Conservation (phyloP, 2,888 invertebrate species). For the Ptychoptera contaminata region DNA sequence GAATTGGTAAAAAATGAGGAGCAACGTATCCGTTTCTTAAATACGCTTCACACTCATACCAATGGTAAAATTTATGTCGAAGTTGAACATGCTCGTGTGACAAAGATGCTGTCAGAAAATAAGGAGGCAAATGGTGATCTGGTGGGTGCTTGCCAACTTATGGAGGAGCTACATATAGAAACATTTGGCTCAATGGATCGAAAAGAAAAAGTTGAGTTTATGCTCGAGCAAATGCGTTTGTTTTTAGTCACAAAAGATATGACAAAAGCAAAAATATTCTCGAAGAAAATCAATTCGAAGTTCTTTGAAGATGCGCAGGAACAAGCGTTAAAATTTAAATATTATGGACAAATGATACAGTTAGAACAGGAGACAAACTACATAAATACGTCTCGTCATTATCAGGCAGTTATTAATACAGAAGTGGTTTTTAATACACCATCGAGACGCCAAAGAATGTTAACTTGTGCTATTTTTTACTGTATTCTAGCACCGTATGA, state of each 20-base stretch:
- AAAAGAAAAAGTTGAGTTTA: slow-evolving; percentile 81
- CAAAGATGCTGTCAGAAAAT: slow-evolving; percentile 64
- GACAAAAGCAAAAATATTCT: slow-evolving; percentile 85
- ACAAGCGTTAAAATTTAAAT: slow-evolving; percentile 33
- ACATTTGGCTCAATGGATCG: slow-evolving; percentile 94
- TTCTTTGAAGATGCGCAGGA: slow-evolving; percentile 61
- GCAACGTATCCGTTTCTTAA: slow-evolving; percentile 74
- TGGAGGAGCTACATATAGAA: slow-evolving; percentile 74
- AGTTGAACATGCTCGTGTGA: slow-evolving; percentile 83
- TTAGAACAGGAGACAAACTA: slow-evolving; percentile 77
- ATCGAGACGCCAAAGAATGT: slow-evolving; percentile 45
- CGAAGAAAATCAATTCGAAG: slow-evolving; percentile 85
- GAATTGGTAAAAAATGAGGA: slow-evolving; percentile 74
- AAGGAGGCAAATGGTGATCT: slow-evolving; percentile 62
- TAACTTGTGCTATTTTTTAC: slow-evolving; percentile 75
- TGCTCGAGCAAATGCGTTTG: slow-evolving; percentile 89
- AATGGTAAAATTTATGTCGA: slow-evolving; percentile 97
- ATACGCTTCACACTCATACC: slow-evolving; percentile 76
- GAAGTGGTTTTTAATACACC: slow-evolving; percentile 48
- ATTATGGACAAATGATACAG: slow-evolving; percentile 61
- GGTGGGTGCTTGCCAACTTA: slow-evolving; percentile 73
- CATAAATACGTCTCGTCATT: slow-evolving; percentile 80
- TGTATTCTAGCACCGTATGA: slow-evolving; percentile 78
- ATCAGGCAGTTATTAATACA: slow-evolving; percentile 68
- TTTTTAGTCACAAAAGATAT: slow-evolving; percentile 84